Base-by-base conservation (phyloP, 2,888 invertebrate species). In the Silvanus unidentatus region DNA sequence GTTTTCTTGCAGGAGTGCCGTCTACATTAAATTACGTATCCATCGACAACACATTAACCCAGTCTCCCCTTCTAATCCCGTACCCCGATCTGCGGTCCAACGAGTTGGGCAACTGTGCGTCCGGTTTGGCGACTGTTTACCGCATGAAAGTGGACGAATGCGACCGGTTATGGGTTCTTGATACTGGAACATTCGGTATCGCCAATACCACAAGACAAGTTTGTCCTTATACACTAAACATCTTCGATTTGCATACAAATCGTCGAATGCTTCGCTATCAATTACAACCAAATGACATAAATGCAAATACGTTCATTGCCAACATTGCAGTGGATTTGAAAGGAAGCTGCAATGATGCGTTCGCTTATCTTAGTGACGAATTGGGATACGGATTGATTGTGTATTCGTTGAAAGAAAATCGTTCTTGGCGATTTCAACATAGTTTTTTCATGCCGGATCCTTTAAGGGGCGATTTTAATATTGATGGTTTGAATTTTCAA, bases 381-480 rank as follows among this genome's bases (percentile, higher is more conserved):
- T 73, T 89, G 14, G 88, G 88, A 1, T 89, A 88, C 58, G 89
- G 89, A 1, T 73, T 90, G 14, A 82, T 90, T 43, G 81, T 81
- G 1, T 90, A 90, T 66, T 88, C 88, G 0, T 86, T 83, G 81
- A 77, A 80, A 61, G 75, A 78, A 52, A 83, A 90, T 63, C 82
- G 75, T 53, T 88, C 88, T 0, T 90, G 89, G 89, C 78, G 89
- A 52, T 81, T 88, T 62, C 76, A 75, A 9, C 89, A 90, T 63
- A 82, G 85, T 53, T 90, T 76, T 67, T 89, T 90, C 72, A 78
- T 84, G 74, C 88, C 89, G 0, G 89, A 90, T 66, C 90, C 90
- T 0, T 70, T 89, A 2, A 76, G 79, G 12, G 87, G 88, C 4
- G 86, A 88, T 61, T 88, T 82, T 67, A 86, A 84, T 62, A 80